phyloP scores from a whole-genome alignment of 2,797 vertebrate species.

The Enteromius fasciolatus region DNA sequence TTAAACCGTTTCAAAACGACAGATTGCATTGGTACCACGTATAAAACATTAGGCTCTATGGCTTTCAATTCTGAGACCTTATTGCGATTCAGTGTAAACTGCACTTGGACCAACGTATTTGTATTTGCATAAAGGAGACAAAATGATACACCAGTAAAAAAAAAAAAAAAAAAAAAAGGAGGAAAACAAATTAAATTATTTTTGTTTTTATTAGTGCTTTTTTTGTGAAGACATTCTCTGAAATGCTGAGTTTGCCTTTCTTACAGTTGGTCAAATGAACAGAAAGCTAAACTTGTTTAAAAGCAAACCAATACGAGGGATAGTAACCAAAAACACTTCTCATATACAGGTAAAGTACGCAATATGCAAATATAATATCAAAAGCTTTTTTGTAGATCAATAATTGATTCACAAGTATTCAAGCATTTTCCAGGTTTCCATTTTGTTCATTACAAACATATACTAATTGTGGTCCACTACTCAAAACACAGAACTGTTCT shows the following conservation, averaged over 20 bases:
- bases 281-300: background rate
- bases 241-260: background rate
- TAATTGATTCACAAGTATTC: constrained; percentile 73
- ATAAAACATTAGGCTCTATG: constrained; percentile 12
- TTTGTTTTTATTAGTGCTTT: background rate
- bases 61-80: constrained; percentile 34
- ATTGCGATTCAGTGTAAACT: constrained; percentile 30
- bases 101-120: constrained; percentile 22
- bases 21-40: constrained; percentile 17
- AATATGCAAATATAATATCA: constrained; percentile 51
- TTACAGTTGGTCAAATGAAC: constrained; percentile 21
- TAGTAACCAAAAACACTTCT: constrained; percentile 38
- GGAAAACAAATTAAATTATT: constrained; percentile 2
- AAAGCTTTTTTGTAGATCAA: constrained; percentile 57
- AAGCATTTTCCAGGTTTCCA: constrained; percentile 85
- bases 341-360: constrained; percentile 53
- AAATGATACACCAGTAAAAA: background rate
- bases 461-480: constrained; percentile 55
- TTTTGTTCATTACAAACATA: constrained; percentile 63
- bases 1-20: background rate
- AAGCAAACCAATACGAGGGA: constrained; percentile 11
- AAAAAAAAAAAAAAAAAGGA: background rate
- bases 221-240: background rate
- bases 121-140: constrained; percentile 26
- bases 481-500: constrained; percentile 34